Percentiles rank a stretch among this genome's conserved stretches.
These are phyloP conservation scores for Augochlorella aurata DNA, from an alignment of 2,888 invertebrate genomes.

Conservation along the genomic window DNA sequence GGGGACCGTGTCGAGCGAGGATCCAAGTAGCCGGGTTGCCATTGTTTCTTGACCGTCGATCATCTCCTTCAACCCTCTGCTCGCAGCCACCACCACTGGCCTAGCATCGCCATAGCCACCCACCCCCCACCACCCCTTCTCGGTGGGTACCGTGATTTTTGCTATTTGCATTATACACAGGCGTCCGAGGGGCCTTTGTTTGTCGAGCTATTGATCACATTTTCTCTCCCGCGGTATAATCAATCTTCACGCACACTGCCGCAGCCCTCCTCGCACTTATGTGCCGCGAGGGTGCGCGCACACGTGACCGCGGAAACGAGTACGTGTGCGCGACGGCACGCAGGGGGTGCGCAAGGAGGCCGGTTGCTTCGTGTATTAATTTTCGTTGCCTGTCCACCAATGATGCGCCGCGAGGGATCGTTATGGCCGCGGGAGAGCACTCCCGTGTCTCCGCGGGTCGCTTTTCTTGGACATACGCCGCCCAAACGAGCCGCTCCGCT, in stretches of 20 bases:
- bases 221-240: constrained; percentile 81
- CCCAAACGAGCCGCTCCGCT: background rate
- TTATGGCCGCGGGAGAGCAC: constrained; percentile 66
- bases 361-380: constrained; percentile 78
- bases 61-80: constrained; percentile 53
- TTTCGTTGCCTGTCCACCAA: constrained; percentile 74
- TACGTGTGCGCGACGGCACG: constrained; percentile 56
- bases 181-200: constrained; percentile 78
- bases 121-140: constrained; percentile 26
- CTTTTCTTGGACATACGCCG: constrained; percentile 35
- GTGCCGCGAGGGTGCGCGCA: constrained; percentile 50
- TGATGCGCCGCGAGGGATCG: constrained; percentile 69
- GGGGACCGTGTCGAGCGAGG: constrained; percentile 58
- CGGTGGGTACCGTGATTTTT: constrained; percentile 74
- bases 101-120: background rate
- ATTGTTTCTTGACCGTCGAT: constrained; percentile 71
- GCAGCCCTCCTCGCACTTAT: constrained; percentile 70
- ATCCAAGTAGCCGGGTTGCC: constrained; percentile 66
- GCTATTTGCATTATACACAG: constrained; percentile 78
- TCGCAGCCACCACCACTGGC: constrained; percentile 6
- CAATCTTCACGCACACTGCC: constrained; percentile 80
- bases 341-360: constrained; percentile 74
- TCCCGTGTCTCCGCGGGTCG: constrained; percentile 53
- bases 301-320: constrained; percentile 59
- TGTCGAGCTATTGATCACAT: constrained; percentile 81